Conservation (phyloP, 2,113 vertebrate genomes). For the Callocephalon fimbriatum region DNA sequence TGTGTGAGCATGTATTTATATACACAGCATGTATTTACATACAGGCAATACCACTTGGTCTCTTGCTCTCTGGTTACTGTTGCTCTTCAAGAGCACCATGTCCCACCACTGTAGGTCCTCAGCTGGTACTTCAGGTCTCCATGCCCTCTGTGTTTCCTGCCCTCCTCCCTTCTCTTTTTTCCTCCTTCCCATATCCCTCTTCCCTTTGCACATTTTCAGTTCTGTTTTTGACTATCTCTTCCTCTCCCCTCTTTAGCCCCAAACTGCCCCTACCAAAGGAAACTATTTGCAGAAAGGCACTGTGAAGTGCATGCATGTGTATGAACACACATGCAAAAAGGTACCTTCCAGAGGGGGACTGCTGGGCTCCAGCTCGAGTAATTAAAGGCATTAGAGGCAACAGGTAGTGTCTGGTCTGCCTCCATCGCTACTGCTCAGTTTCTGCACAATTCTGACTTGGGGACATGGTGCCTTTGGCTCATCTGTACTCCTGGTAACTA, state of each 20-base stretch:
- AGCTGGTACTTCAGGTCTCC: not conserved
- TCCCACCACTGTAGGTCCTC: not conserved
- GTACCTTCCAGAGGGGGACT: not conserved
- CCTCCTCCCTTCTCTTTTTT: not conserved
- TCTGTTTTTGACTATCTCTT: not conserved
- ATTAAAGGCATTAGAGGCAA: not conserved
- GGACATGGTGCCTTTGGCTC: rapidly evolving
- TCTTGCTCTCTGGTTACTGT: not conserved
- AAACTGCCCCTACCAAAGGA: not conserved
- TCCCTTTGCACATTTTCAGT: not conserved
- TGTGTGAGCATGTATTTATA: not conserved
- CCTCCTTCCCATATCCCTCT: not conserved
- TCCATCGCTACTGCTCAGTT: not conserved
- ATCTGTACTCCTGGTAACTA: not conserved
- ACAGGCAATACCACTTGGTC: not conserved
- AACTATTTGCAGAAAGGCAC: not conserved
- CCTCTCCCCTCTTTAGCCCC: not conserved
- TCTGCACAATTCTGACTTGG: not conserved
- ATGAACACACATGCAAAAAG: rapidly evolving
- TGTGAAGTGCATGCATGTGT: not conserved
- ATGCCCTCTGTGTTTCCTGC: not conserved
- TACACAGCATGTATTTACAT: not conserved
- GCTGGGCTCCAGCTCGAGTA: not conserved
- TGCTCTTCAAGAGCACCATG: not conserved
- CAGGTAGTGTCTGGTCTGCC: not conserved